Conservation (phyloP, 30 jellyfish, hydroid and myxozoan genomes). For the Hydra vulgaris region DNA sequence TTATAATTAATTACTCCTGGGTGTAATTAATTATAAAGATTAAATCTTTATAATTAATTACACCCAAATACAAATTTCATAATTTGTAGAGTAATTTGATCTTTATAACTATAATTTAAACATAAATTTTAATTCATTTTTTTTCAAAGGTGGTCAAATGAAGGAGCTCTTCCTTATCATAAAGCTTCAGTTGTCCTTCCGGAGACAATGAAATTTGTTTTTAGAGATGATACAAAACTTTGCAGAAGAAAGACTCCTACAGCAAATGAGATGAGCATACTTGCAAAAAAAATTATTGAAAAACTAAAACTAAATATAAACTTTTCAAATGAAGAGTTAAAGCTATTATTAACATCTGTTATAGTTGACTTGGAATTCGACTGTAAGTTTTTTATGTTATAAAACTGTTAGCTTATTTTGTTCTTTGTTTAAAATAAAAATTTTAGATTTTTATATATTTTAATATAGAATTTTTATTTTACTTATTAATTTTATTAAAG, state of each 20-base stretch:
- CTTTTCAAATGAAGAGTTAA: background rate
- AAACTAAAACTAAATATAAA: background rate
- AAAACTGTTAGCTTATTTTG: no score
- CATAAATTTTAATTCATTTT: background rate
- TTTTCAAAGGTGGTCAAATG: conserved; percentile 33
- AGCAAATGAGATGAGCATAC: background rate
- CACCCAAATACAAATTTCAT: no score
- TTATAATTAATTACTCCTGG: no score
- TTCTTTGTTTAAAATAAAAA: no score
- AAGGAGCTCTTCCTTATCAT: conserved; percentile 40
- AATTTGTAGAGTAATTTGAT: no score
- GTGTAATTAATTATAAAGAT: no score
- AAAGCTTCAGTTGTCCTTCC: conserved; percentile 44
- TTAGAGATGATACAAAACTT: conserved; percentile 2
- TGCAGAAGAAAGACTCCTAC: conserved; percentile 12
- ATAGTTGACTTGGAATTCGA: conserved; percentile 26
- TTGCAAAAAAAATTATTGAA: conserved; percentile 13
- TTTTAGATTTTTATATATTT: no score
- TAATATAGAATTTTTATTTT: no score
- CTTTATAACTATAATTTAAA: no score
- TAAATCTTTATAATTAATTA: no score
- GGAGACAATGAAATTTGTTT: conserved; percentile 32
- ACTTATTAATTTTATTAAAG: no score
- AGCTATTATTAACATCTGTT: conserved; percentile 13
- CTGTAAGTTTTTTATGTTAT: conserved; percentile 16